Evolutionary conservation across 2,797 vertebrate species (phyloP).

Genomic region (Tauraco hartlaubi): DNA sequence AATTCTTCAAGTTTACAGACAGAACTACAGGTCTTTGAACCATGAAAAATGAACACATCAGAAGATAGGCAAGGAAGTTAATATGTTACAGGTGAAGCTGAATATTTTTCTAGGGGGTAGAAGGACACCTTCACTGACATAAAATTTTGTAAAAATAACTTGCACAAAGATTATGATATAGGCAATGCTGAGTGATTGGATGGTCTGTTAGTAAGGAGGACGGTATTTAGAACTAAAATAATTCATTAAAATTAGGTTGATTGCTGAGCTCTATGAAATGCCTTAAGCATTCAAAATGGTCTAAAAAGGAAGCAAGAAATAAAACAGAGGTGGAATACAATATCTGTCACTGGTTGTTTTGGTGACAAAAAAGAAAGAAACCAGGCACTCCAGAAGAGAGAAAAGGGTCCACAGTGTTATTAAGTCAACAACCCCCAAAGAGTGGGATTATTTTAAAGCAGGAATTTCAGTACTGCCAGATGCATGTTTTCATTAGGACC

Average conservation of each 20-base stretch:
- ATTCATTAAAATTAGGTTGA: not conserved
- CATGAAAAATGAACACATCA: conserved; percentile 33
- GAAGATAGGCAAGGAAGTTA: conserved; percentile 15
- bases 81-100: conserved; percentile 9
- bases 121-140: not conserved
- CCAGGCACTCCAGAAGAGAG: not conserved
- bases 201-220: not conserved
- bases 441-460: not conserved
- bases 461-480: conserved; percentile 21
- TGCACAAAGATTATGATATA: not conserved
- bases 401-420: not conserved
- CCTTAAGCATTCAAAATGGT: not conserved
- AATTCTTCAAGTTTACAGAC: conserved; percentile 36
- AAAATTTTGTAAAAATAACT: not conserved
- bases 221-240: not conserved
- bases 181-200: not conserved
- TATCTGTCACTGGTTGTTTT: not conserved
- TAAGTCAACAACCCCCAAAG: not conserved
- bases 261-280: not conserved
- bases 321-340: not conserved
- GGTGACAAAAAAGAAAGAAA: not conserved
- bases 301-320: not conserved
- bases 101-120: not conserved
- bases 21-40: conserved; percentile 6
- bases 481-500: not conserved